phyloP scores from a whole-genome alignment of 2,113 vertebrate genomes.

The Fukomys damarensis region DNA sequence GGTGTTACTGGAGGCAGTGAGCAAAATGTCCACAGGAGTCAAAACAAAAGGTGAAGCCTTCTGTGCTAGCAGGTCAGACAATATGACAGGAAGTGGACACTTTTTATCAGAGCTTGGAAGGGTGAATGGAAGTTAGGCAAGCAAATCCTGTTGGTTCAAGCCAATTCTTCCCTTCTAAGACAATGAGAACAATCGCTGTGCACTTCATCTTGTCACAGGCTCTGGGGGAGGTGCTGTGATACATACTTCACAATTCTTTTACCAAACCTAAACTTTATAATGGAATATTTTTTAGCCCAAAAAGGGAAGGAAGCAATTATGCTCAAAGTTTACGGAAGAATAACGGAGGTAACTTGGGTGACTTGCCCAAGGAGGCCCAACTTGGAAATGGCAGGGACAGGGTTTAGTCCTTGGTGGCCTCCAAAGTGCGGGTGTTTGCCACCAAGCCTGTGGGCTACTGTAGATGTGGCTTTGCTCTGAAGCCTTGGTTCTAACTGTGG shows the following conservation, averaged over 20 bases:
- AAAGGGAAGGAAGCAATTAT: background rate
- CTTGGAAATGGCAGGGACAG: background rate
- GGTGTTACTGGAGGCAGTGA: background rate
- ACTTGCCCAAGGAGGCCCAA: constrained; percentile 75
- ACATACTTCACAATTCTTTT: background rate
- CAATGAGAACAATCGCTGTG: too few relatives aligned
- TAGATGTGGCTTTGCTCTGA: background rate
- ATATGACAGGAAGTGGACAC: background rate
- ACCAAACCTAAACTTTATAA: background rate
- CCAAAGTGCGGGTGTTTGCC: background rate
- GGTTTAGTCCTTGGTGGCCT: constrained; percentile 43
- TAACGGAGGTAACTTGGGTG: constrained; percentile 73
- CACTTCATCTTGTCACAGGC: background rate
- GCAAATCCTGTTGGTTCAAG: background rate
- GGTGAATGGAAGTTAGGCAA: background rate
- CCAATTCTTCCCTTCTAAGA: background rate
- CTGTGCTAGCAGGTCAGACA: background rate
- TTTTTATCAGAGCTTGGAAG: background rate
- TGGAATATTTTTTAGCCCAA: background rate
- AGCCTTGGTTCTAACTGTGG: background rate
- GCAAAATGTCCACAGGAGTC: background rate
- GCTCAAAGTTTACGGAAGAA: constrained; percentile 76
- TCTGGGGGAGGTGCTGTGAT: background rate
- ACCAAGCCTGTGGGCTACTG: rapidly evolving
- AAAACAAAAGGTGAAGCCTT: background rate